Percentiles rank a stretch among this genome's conserved stretches.
These are phyloP conservation scores for Rattus norvegicus DNA, from an alignment of 2,113 vertebrate species.

Conservation along the genomic window GRCr8 NC_086020.1:121636001-121636500, in stretches of 20 bases:
- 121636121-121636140: neutral
- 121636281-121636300: neutral
- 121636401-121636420: neutral
- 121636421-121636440: neutral
- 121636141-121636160: neutral
- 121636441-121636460: neutral
- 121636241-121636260: constrained; percentile 34
- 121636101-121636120: neutral
- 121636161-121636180: neutral
- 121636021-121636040: neutral
- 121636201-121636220: neutral
- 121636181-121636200: neutral
- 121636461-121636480: neutral
- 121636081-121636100: neutral
- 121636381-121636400: neutral
- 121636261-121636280: constrained; percentile 61
- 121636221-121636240: constrained; percentile 43
- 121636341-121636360: neutral
- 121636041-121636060: neutral
- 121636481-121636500: neutral
- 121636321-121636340: neutral
- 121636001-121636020: neutral
- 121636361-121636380: neutral
- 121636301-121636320: neutral
- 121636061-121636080: neutral